A percentile compares a stretch with the other conserved stretches of the same genome.
Conservation (phyloP, 2,888 invertebrate species). For the Mayetiola destructor region DNA sequence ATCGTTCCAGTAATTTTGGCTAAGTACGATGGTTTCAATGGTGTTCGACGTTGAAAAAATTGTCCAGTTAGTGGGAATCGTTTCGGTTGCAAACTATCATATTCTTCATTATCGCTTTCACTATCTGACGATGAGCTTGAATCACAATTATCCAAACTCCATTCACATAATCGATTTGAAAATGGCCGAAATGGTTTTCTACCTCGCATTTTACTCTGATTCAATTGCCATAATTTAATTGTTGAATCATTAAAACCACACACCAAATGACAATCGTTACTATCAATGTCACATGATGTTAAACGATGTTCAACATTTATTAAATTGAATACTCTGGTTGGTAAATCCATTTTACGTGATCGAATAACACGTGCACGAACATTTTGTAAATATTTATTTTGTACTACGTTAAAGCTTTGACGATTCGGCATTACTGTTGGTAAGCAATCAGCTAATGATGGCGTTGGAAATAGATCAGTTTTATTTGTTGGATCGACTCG, state of each 20-base stretch:
- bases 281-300: constrained; percentile 25
- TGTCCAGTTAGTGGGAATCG: neutral
- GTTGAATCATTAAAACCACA: constrained; percentile 32
- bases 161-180: constrained; percentile 25
- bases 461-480: neutral
- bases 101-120: constrained; percentile 16
- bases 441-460: neutral
- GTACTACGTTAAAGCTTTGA: constrained; percentile 6
- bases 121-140: constrained; percentile 11
- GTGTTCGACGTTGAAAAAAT: constrained; percentile 14
- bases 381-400: constrained; percentile 13
- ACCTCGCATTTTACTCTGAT: constrained; percentile 28
- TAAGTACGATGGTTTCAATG: constrained; percentile 21
- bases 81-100: constrained; percentile 2
- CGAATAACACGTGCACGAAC: constrained; percentile 3
- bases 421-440: neutral
- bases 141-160: constrained; percentile 23
- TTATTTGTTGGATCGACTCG: neutral
- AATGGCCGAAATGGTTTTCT: constrained; percentile 27
- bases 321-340: constrained; percentile 4
- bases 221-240: constrained; percentile 32
- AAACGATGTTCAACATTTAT: neutral
- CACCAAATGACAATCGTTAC: constrained; percentile 30
- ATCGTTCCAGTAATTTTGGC: neutral
- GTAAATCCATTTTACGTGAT: neutral